phyloP scores from a whole-genome alignment of 2,797 vertebrate species.

The Chrysocyon brachyurus region DNA sequence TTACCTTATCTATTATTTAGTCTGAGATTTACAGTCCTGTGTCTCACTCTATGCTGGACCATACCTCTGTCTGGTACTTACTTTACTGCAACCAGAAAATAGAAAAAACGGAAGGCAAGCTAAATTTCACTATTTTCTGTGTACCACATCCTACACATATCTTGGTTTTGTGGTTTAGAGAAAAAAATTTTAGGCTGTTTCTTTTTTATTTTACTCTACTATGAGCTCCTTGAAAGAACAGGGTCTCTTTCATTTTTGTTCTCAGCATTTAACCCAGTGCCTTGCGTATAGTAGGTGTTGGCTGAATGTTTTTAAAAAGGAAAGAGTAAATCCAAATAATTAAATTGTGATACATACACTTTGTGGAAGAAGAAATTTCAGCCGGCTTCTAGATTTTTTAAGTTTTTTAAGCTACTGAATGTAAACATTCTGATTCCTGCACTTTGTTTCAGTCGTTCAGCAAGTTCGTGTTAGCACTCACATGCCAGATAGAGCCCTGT shows the following conservation, averaged over 20 bases:
- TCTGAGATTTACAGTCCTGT: not conserved
- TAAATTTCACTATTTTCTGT: constrained; percentile 17
- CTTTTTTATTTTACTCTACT: not conserved
- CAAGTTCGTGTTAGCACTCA: not conserved
- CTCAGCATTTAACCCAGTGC: not conserved
- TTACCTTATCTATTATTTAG: not conserved
- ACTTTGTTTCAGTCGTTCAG: not conserved
- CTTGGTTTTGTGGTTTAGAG: not conserved
- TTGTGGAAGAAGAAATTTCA: not conserved
- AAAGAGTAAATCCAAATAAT: not conserved
- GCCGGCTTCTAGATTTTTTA: not conserved
- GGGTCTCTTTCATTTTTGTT: not conserved
- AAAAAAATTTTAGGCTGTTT: not conserved
- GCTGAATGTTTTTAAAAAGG: constrained; percentile 32
- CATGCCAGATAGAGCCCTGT: not conserved
- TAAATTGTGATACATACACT: not conserved
- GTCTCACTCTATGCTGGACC: not conserved
- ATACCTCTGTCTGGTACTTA: not conserved
- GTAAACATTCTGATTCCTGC: not conserved
- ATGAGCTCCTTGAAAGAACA: not conserved
- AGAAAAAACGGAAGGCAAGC: not conserved
- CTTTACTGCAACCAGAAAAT: not conserved
- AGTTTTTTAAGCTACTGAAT: not conserved
- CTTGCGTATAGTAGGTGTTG: not conserved
- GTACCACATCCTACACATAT: not conserved